phyloP scores from a whole-genome alignment of 2,113 vertebrate species.

The Rhinogobius similis region DNA sequence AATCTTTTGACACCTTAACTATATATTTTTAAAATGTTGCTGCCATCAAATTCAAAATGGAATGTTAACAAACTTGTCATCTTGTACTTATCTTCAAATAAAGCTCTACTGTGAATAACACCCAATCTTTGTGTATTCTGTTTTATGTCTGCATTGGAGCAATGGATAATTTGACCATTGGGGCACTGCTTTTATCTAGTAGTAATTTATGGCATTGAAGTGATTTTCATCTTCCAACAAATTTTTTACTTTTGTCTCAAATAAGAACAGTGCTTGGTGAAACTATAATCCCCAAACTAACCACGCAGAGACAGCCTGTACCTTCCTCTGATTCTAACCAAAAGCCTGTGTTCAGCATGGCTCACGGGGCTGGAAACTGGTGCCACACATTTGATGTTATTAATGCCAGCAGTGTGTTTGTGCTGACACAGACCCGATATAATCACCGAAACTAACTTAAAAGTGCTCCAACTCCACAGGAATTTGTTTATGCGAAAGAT shows the following conservation, averaged over 20 bases:
- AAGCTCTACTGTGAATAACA: too few relatives aligned
- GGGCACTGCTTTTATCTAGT: not conserved
- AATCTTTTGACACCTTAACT: not conserved
- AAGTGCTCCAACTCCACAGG: conserved; percentile 51
- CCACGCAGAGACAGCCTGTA: conserved; percentile 61
- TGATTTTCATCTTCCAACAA: conserved; percentile 27
- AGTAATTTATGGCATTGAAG: not conserved
- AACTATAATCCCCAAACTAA: conserved; percentile 48
- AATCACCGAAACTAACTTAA: conserved; percentile 47
- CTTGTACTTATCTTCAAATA: not conserved
- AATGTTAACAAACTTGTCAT: not conserved
- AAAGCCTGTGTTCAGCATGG: conserved; percentile 66
- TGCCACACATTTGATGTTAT: conserved; percentile 66
- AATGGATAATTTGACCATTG: not conserved
- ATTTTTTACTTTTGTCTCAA: conserved; percentile 41
- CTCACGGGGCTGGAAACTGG: conserved; percentile 60
- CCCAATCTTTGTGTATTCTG: not conserved
- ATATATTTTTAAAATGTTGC: not conserved
- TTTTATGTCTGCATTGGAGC: not conserved
- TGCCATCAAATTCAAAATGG: not conserved
- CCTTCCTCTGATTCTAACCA: conserved; percentile 64
- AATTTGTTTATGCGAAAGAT: conserved; percentile 53
- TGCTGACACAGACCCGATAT: conserved; percentile 39
- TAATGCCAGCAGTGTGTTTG: conserved; percentile 68
- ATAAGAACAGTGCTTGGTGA: conserved; percentile 49